Evolutionary conservation across 2,113 vertebrate species (phyloP).

Genomic region (Sebastes fasciatus): DNA sequence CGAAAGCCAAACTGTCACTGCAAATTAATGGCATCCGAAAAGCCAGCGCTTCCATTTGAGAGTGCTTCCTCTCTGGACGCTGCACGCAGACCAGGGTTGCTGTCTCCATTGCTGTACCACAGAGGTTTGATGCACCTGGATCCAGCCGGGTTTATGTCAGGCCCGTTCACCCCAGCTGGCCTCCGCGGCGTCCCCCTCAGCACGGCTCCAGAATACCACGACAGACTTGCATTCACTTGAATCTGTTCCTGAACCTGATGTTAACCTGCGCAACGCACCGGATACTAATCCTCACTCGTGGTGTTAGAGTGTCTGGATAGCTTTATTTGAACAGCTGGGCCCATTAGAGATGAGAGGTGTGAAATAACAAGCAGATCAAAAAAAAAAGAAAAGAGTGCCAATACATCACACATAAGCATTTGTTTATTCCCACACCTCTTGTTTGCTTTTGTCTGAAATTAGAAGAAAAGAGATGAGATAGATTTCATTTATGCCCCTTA

Average conservation of each 20-base stretch:
- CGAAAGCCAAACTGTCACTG: conserved; percentile 69
- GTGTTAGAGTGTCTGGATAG: not conserved
- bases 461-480: not conserved
- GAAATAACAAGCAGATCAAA: conserved; percentile 10
- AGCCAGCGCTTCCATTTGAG: conserved; percentile 45
- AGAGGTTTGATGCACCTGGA: conserved; percentile 39
- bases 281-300: conserved; percentile 9
- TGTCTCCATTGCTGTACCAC: conserved; percentile 49
- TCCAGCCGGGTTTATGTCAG: conserved; percentile 46
- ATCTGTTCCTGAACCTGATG: not conserved
- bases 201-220: not conserved
- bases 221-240: not conserved
- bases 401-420: not conserved
- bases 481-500: conserved; percentile 20
- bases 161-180: conserved; percentile 28
- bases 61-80: conserved; percentile 44
- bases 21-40: conserved; percentile 62
- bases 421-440: conserved; percentile 22
- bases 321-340: conserved; percentile 15
- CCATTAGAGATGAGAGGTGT: conserved; percentile 32
- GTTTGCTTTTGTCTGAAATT: not conserved
- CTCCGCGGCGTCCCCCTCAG: not conserved
- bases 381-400: not conserved
- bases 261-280: not conserved
- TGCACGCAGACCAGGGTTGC: conserved; percentile 8